Conservation (phyloP, 2,113 vertebrate genomes). For the Parus major region DNA sequence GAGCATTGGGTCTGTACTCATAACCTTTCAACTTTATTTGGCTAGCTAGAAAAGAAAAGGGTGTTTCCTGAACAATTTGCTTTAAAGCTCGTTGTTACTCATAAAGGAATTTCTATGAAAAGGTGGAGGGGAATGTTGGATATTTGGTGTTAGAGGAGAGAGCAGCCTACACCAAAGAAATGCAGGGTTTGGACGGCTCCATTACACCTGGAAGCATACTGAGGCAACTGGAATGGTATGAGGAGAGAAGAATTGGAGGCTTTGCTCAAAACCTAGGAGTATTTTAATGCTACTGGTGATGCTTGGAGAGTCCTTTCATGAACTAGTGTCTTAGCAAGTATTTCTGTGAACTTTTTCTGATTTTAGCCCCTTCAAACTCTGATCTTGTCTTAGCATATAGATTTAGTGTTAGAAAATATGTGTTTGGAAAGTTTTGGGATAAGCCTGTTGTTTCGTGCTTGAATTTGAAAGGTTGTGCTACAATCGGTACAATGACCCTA, state of each 20-base stretch:
- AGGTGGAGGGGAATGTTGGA: rapidly evolving
- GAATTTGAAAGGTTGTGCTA: background rate
- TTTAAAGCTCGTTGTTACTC: background rate
- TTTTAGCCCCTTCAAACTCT: background rate
- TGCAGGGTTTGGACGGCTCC: rapidly evolving
- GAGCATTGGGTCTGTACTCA: background rate
- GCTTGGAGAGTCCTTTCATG: background rate
- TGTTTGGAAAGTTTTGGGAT: background rate
- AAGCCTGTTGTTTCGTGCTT: background rate
- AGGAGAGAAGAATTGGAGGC: background rate
- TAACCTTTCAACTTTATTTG: background rate
- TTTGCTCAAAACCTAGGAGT: background rate
- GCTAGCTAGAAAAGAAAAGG: background rate
- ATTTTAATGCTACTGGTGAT: background rate
- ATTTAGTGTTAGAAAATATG: background rate
- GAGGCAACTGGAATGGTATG: background rate
- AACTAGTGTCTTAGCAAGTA: background rate
- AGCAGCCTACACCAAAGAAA: rapidly evolving
- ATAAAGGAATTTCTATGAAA: background rate
- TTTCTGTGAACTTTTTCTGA: background rate
- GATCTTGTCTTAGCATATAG: background rate
- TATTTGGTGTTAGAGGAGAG: background rate
- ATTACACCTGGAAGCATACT: background rate
- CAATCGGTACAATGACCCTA: too few species aligned
- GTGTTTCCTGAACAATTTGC: background rate